phyloP scores from a whole-genome alignment of 2,888 invertebrate genomes.

The Drosophila gaucha region DNA sequence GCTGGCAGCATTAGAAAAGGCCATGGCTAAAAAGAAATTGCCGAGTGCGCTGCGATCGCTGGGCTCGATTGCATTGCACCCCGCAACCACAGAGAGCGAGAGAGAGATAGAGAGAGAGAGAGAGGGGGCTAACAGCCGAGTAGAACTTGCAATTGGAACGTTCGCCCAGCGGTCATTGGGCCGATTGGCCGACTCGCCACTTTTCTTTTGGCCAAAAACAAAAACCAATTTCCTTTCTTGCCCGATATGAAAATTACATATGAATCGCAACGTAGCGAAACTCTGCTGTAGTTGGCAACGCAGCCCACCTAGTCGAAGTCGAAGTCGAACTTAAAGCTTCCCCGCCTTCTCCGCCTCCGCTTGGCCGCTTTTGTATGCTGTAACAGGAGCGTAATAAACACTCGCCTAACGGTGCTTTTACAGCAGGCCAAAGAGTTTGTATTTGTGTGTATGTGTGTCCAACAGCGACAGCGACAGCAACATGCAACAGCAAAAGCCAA shows the following conservation, averaged over 20 bases:
- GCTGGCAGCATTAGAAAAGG: constrained; percentile 57
- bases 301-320: not conserved
- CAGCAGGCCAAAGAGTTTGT: constrained; percentile 40
- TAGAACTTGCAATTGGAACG: constrained; percentile 47
- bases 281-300: constrained; percentile 18
- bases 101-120: not conserved
- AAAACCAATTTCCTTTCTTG: constrained; percentile 58
- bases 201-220: constrained; percentile 47
- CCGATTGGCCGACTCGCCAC: constrained; percentile 61
- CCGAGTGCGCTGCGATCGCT: constrained; percentile 53
- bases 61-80: constrained; percentile 41
- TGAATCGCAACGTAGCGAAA: constrained; percentile 37
- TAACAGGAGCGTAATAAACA: constrained; percentile 79
- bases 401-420: constrained; percentile 71
- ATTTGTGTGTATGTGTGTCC: not conserved
- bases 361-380: constrained; percentile 72
- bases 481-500: constrained; percentile 42
- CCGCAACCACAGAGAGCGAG: not conserved
- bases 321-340: not conserved
- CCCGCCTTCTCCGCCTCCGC: constrained; percentile 17
- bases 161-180: constrained; percentile 62
- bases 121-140: not conserved
- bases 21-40: constrained; percentile 59
- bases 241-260: constrained; percentile 63
- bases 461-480: constrained; percentile 14